Conservation (phyloP, 1,140 invertebrate species). For the Triops cancriformis region DNA sequence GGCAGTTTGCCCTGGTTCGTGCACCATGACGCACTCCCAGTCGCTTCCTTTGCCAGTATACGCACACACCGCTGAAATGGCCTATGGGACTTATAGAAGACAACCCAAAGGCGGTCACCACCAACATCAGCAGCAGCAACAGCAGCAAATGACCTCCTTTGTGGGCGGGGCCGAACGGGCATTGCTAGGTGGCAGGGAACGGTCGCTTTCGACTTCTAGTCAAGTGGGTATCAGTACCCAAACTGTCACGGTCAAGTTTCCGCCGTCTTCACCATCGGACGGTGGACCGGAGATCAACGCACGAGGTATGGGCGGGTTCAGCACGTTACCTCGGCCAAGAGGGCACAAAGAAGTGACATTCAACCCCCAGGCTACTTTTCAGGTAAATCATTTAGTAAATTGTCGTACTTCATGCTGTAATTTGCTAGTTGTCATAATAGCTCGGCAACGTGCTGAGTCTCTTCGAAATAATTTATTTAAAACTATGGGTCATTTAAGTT, state of each 20-base stretch:
- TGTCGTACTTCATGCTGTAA: neutral
- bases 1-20: neutral
- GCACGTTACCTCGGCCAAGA: conserved; percentile 20
- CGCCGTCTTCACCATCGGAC: conserved; percentile 16
- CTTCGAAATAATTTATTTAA: too few species aligned
- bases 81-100: conserved; percentile 24
- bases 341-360: conserved; percentile 27
- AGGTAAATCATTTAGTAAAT: neutral
- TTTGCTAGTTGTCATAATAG: too few species aligned
- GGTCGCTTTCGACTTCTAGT: neutral
- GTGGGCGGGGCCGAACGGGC: conserved; percentile 21
- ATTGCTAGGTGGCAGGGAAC: conserved; percentile 22
- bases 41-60: conserved; percentile 24
- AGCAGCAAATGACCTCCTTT: conserved; percentile 25
- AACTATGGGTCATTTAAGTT: too few species aligned
- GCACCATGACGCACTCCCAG: neutral
- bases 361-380: conserved; percentile 27
- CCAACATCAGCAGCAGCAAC: conserved; percentile 16
- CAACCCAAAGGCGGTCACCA: neutral
- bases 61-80: conserved; percentile 21
- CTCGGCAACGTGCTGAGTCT: too few species aligned
- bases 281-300: neutral
- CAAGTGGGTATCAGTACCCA: conserved; percentile 22
- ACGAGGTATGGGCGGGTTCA: conserved; percentile 15
- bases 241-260: conserved; percentile 24